phyloP scores from a whole-genome alignment of 1,140 invertebrate species.

The Lucilia sericata region DNA sequence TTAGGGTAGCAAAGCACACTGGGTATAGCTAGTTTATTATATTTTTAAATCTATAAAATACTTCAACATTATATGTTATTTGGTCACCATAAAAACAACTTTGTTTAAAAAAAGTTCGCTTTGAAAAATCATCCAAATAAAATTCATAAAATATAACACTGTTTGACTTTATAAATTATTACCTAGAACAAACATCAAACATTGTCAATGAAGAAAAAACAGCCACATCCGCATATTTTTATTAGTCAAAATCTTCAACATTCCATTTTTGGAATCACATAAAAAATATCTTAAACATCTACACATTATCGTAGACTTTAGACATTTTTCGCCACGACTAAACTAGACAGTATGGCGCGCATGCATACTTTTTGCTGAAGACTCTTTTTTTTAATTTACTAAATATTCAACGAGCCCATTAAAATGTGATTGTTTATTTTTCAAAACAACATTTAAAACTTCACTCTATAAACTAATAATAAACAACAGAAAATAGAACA shows the following conservation, averaged over 20 bases:
- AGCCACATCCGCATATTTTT: background rate
- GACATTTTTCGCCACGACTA: background rate
- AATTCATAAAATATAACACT: background rate
- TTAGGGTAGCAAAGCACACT: too few relatives aligned
- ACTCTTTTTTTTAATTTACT: too few relatives aligned
- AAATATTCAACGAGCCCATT: too few relatives aligned
- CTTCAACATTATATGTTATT: too few relatives aligned
- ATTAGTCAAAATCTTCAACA: constrained; percentile 7
- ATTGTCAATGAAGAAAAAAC: background rate
- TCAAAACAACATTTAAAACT: too few relatives aligned
- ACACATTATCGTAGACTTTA: too few relatives aligned
- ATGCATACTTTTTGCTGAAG: background rate
- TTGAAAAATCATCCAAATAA: background rate
- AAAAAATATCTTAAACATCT: too few relatives aligned
- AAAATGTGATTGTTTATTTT: too few relatives aligned
- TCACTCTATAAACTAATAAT: too few relatives aligned
- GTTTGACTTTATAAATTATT: background rate
- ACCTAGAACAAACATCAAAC: constrained; percentile 11
- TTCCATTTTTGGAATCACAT: background rate
- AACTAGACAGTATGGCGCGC: constrained; percentile 8
- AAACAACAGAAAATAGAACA: too few relatives aligned
- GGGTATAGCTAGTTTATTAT: too few relatives aligned
- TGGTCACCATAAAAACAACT: background rate
- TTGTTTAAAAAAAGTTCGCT: background rate
- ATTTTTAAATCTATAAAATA: too few relatives aligned